Conservation (phyloP, 1,140 invertebrate species). For the Atta colombica region DNA sequence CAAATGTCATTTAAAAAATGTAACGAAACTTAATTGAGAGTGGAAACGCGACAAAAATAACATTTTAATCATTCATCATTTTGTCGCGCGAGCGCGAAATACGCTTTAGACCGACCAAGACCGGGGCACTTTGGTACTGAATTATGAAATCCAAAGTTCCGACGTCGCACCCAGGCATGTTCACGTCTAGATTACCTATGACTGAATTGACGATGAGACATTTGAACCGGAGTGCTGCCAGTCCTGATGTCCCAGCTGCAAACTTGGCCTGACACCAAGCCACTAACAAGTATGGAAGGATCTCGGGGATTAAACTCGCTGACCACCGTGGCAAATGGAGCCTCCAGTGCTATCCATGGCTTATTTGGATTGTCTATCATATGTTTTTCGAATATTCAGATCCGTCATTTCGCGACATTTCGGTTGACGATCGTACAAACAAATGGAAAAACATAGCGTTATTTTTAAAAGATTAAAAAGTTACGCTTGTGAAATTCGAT, state of each 20-base stretch:
- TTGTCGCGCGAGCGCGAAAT: not conserved
- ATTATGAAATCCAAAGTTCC: slow-evolving; percentile 45
- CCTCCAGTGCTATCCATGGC: slow-evolving; percentile 92
- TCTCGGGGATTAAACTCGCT: slow-evolving; percentile 97
- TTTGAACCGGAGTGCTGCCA: slow-evolving; percentile 89
- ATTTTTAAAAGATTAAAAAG: slow-evolving; percentile 41
- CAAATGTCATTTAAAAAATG: slow-evolving; percentile 19
- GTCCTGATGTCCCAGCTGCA: slow-evolving; percentile 93
- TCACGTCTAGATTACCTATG: slow-evolving; percentile 75
- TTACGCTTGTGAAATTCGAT: slow-evolving; percentile 17
- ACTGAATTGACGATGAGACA: slow-evolving; percentile 80
- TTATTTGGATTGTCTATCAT: slow-evolving; percentile 94
- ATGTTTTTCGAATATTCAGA: slow-evolving; percentile 41
- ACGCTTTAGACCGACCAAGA: slow-evolving; percentile 1
- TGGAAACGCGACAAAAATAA: not conserved
- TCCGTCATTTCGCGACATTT: slow-evolving; percentile 16
- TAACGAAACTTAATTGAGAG: slow-evolving; percentile 29
- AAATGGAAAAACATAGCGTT: slow-evolving; percentile 14
- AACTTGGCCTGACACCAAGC: slow-evolving; percentile 95
- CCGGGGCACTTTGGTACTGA: not conserved
- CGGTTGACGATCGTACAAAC: slow-evolving; percentile 15
- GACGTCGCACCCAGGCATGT: slow-evolving; percentile 14
- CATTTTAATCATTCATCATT: slow-evolving; percentile 48
- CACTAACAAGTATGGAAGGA: slow-evolving; percentile 94
- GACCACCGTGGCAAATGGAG: slow-evolving; percentile 91